Conservation (phyloP, 2,888 invertebrate species). For the Mongoloraphidia duomilia region DNA sequence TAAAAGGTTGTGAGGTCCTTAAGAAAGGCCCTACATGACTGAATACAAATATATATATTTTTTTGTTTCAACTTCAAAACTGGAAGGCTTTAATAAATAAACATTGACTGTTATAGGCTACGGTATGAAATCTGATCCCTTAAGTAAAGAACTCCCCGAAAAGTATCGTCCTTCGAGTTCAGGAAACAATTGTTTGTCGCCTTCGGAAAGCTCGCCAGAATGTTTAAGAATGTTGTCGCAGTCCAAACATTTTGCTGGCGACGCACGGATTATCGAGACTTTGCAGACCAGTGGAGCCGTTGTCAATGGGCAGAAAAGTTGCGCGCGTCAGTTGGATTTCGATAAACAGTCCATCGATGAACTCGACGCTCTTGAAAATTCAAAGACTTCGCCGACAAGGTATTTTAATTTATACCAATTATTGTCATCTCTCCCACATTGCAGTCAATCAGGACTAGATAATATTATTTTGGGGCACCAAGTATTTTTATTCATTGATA, state of each 20-base stretch:
- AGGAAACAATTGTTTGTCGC: slow-evolving; percentile 17
- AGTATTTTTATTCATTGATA: no score
- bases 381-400: slow-evolving; percentile 39
- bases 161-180: not conserved
- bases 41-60: no score
- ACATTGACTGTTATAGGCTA: no score
- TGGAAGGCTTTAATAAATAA: no score
- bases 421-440: no score
- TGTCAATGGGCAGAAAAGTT: slow-evolving; percentile 29
- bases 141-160: not conserved
- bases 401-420: slow-evolving; percentile 19
- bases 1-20: no score
- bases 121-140: no score
- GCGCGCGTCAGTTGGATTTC: slow-evolving; percentile 41
- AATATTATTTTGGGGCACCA: no score
- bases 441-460: no score
- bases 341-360: slow-evolving; percentile 36
- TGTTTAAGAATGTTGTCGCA: slow-evolving; percentile 39
- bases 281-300: slow-evolving; percentile 33
- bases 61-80: no score
- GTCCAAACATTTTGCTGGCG: slow-evolving; percentile 67
- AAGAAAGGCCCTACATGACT: no score
- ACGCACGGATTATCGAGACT: slow-evolving; percentile 60
- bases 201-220: slow-evolving; percentile 48
- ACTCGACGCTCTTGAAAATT: slow-evolving; percentile 25